Percentiles rank a stretch among this genome's conserved stretches.
These are phyloP conservation scores for Drosophila micromelanica DNA, from an alignment of 1,140 invertebrate species.

Conservation along the genomic window DNA sequence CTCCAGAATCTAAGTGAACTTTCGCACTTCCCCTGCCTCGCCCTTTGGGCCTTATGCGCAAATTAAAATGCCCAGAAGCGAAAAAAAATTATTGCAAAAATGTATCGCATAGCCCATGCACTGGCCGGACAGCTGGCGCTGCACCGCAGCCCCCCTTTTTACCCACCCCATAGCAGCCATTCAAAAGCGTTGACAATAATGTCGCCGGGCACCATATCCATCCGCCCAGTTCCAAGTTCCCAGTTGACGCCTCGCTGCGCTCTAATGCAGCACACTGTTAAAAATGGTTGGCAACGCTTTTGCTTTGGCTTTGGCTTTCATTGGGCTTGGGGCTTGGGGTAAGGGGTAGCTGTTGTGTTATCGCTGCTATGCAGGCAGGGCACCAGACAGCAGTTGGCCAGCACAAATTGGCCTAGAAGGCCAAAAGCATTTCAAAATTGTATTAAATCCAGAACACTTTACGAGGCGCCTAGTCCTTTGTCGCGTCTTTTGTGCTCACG, in stretches of 20 bases:
- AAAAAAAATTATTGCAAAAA: slow-evolving; percentile 56
- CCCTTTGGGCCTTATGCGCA: slow-evolving; percentile 1
- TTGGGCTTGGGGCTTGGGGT: neutral
- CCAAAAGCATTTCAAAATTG: slow-evolving; percentile 70
- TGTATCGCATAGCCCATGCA: slow-evolving; percentile 38
- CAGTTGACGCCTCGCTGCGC: slow-evolving; percentile 50
- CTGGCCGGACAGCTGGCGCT: neutral
- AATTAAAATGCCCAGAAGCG: slow-evolving; percentile 43
- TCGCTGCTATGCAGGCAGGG: slow-evolving; percentile 58
- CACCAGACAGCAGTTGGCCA: slow-evolving; percentile 31
- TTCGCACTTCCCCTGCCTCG: neutral
- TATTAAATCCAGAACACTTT: slow-evolving; percentile 62
- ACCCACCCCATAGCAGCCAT: neutral
- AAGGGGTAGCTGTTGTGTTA: slow-evolving; percentile 40
- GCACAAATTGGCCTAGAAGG: slow-evolving; percentile 71
- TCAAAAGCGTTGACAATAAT: slow-evolving; percentile 45
- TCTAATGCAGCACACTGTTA: slow-evolving; percentile 56
- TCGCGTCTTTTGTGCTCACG: slow-evolving; percentile 29
- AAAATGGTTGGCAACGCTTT: slow-evolving; percentile 37
- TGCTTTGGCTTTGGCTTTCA: slow-evolving; percentile 13
- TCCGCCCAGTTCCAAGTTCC: neutral
- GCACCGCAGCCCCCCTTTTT: neutral
- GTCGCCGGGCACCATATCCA: slow-evolving; percentile 16
- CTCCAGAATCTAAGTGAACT: slow-evolving; percentile 1
- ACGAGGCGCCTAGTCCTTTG: slow-evolving; percentile 34